Percentiles rank a stretch among this genome's conserved stretches.
Conservation (phyloP, 2,797 vertebrate species). For the Acomys russatus region DNA sequence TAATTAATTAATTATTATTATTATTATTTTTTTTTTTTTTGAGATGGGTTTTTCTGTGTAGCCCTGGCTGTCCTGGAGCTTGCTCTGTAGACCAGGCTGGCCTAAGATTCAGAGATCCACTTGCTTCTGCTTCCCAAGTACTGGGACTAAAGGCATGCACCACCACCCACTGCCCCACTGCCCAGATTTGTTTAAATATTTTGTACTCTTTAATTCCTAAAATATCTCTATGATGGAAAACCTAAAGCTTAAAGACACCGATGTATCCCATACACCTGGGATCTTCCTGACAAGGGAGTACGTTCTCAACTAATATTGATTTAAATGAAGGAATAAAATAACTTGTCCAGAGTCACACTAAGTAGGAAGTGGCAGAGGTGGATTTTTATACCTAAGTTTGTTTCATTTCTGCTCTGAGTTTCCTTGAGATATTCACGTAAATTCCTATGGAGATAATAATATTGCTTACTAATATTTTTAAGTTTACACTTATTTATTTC, state of each 20-base stretch:
- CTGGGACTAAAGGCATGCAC: background rate
- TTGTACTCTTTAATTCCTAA: conserved; percentile 22
- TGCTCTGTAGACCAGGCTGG: background rate
- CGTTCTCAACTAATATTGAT: background rate
- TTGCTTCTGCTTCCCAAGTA: background rate
- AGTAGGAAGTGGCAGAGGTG: background rate
- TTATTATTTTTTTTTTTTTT: background rate
- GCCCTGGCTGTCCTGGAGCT: background rate
- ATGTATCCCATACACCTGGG: background rate
- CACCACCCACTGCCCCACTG: background rate
- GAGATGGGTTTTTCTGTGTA: background rate
- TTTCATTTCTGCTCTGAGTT: conserved; percentile 34
- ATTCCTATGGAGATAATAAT: conserved; percentile 40
- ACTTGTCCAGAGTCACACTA: background rate
- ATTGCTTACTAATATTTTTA: background rate
- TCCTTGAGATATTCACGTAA: background rate
- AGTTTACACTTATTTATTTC: background rate
- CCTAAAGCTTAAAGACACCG: background rate
- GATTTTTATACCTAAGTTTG: conserved; percentile 3
- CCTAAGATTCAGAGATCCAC: background rate
- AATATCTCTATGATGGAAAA: conserved; percentile 36
- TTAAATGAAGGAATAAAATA: conserved; percentile 8
- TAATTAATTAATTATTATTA: background rate
- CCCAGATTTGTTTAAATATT: background rate
- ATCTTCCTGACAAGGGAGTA: background rate